Conservation (phyloP, 2,888 invertebrate genomes). For the Epinotia bilunana region DNA sequence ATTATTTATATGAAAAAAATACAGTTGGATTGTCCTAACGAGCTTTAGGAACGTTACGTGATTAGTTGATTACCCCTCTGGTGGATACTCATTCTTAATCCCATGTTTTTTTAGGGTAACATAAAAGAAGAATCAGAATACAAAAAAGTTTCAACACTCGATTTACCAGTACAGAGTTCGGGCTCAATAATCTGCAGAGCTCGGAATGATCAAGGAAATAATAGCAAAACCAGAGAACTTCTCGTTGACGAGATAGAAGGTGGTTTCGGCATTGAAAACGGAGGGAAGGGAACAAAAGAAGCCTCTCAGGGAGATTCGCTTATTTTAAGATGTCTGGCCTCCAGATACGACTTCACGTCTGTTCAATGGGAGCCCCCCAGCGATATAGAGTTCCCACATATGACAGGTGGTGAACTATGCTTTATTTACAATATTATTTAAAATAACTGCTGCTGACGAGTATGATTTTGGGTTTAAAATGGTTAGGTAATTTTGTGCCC, state of each 20-base stretch:
- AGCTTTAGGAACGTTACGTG: no score
- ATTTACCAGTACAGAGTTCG: conserved; percentile 54
- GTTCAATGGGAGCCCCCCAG: conserved; percentile 63
- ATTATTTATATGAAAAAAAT: no score
- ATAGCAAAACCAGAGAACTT: conserved; percentile 51
- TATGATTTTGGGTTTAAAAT: no score
- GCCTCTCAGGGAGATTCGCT: conserved; percentile 62
- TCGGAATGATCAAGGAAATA: background rate
- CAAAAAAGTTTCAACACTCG: conserved; percentile 57
- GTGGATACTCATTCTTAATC: background rate
- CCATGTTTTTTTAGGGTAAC: conserved; percentile 52
- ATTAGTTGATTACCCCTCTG: no score
- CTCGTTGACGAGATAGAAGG: conserved; percentile 64
- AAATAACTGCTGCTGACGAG: no score
- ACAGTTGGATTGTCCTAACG: no score
- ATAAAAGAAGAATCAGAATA: conserved; percentile 51
- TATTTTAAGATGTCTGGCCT: conserved; percentile 66
- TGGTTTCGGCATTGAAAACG: conserved; percentile 69
- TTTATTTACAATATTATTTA: background rate
- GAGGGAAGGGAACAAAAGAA: conserved; percentile 54
- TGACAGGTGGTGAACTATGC: conserved; percentile 52
- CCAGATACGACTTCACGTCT: conserved; percentile 63
- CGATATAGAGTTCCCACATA: conserved; percentile 48
- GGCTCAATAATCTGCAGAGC: conserved; percentile 68
- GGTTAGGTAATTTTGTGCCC: no score